phyloP scores from a whole-genome alignment of 2,797 vertebrate species.

The Propithecus deckenii region DNA sequence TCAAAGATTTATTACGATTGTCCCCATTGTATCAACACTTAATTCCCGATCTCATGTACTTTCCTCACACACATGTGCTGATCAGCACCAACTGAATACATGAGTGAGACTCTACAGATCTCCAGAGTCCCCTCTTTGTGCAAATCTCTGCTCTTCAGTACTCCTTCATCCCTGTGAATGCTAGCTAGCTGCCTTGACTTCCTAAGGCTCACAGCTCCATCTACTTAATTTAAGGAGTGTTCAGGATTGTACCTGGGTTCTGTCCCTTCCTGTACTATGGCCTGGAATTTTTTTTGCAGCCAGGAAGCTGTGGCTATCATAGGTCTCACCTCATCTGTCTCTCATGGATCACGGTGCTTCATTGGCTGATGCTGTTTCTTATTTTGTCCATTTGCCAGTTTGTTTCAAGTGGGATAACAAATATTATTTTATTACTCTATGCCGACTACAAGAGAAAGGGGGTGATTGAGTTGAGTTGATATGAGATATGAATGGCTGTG shows the following conservation, averaged over 20 bases:
- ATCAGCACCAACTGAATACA: neutral
- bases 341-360: neutral
- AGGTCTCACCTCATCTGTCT: neutral
- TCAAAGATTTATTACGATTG: neutral
- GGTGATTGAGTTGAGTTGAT: neutral
- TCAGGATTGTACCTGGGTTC: neutral
- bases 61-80: neutral
- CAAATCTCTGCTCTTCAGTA: neutral
- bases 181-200: neutral
- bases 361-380: neutral
- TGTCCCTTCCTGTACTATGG: neutral
- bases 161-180: neutral
- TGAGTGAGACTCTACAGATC: neutral
- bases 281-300: neutral
- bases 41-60: neutral
- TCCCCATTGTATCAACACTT: neutral
- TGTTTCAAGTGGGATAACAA: neutral
- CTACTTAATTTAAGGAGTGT: neutral
- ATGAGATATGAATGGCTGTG: neutral
- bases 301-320: neutral
- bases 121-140: neutral
- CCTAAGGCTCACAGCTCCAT: neutral
- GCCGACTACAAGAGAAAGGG: neutral
- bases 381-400: neutral
- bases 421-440: neutral